Percentiles rank a stretch among this genome's conserved stretches.
Conservation (phyloP, 2,797 vertebrate species). For the Hoplostethus atlanticus region DNA sequence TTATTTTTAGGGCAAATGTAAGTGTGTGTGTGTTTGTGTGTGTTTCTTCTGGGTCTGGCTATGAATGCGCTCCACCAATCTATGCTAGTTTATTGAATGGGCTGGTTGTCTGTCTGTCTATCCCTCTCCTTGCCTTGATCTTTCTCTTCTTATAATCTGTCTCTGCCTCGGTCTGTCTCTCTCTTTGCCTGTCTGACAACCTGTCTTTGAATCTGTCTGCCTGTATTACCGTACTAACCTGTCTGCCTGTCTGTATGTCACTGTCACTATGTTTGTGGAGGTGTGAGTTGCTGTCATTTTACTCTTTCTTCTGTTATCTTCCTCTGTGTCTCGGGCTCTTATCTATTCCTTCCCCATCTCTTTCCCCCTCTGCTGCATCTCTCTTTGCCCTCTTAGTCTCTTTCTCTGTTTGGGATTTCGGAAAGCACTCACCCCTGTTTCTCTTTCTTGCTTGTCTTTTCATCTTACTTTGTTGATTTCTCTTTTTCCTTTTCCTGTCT, state of each 20-base stretch:
- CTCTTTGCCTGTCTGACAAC: constrained; percentile 35
- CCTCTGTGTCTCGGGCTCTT: constrained; percentile 11
- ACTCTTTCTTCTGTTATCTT: constrained; percentile 15
- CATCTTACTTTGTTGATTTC: constrained; percentile 68
- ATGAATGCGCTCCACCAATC: constrained; percentile 2
- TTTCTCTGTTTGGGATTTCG: constrained; percentile 48
- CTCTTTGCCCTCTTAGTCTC: constrained; percentile 38
- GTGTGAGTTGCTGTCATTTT: constrained; percentile 1
- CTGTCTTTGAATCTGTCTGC: constrained; percentile 9
- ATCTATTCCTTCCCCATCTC: constrained; percentile 15
- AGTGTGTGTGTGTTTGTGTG: neutral
- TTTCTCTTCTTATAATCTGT: constrained; percentile 16
- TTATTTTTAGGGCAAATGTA: neutral
- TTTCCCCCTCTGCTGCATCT: constrained; percentile 34
- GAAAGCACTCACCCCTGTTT: constrained; percentile 53
- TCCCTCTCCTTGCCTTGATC: constrained; percentile 25
- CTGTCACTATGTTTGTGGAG: constrained; percentile 15
- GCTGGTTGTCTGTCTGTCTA: constrained; percentile 34
- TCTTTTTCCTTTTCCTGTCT: constrained; percentile 71
- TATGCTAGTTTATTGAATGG: constrained; percentile 19
- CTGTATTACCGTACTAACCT: neutral
- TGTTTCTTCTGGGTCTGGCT: neutral
- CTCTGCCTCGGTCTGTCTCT: neutral
- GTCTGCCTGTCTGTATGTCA: constrained; percentile 2
- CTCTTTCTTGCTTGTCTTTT: constrained; percentile 49